Conservation (phyloP, 2,113 vertebrate genomes). For the Protobothrops mucrosquamatus region DNA sequence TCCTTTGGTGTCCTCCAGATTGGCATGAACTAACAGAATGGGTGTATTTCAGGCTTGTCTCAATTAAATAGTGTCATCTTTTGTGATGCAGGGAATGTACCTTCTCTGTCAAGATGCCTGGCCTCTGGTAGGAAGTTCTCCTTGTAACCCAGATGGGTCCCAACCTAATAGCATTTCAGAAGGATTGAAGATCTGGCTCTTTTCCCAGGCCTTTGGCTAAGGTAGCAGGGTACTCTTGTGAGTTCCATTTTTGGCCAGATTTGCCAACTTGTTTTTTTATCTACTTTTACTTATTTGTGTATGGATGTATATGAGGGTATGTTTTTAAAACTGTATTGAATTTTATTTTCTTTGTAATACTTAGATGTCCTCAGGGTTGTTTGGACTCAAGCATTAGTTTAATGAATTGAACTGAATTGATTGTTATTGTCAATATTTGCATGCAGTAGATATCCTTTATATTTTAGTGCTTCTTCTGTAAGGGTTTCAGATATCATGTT, state of each 20-base stretch:
- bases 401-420: background rate
- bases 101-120: background rate
- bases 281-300: background rate
- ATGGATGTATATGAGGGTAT: background rate
- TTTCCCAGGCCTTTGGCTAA: background rate
- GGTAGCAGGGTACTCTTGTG: background rate
- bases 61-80: background rate
- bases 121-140: background rate
- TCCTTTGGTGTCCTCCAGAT: background rate
- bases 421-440: background rate
- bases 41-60: background rate
- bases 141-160: background rate
- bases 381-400: background rate
- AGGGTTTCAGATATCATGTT: background rate
- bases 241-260: background rate
- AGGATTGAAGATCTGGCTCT: background rate
- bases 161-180: background rate
- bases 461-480: background rate
- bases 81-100: background rate
- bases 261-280: background rate
- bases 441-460: background rate
- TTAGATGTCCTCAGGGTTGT: background rate
- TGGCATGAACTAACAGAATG: background rate
- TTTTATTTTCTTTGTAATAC: background rate
- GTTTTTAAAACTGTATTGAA: background rate